Base-by-base conservation (phyloP, 2,113 vertebrate genomes). In the Piprites chloris region DNA sequence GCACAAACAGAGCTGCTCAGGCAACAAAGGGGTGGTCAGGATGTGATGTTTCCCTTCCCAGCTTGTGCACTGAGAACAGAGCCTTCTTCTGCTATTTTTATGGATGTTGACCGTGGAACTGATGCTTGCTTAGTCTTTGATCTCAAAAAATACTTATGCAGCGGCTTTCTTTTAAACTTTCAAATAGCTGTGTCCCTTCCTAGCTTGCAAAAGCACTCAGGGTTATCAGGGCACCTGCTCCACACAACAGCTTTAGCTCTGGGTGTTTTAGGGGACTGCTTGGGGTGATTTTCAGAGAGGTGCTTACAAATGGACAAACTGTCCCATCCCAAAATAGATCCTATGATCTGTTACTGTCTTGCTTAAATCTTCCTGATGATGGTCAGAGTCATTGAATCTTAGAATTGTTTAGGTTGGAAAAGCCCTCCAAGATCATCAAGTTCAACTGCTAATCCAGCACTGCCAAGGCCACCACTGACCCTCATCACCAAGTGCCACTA, bases 41-140 rank as follows among this genome's bases (percentile, higher is more conserved):
- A 73, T 33, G 37, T 41, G 81, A 15, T 0, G 3, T 44, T 87
- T 52, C 41, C 3, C 0, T 18, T 56, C 69, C 81, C 80, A 13
- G 26, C 35, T 71, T 42, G 1, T 9, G 5, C 22, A 27, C 22
- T 1, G 0, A 52, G 26, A 14, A 1, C 69, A 5, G 66, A 15
- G 58, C 58, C 44, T 44, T 53, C 75, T 67, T 47, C 61, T 72
- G 42, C 42, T 74, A 0, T 49, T 94, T 95, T 96, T 87, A 91
- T 79, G 23, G 79, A 8, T 79, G 58, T n/a, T 89, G 87, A 28
- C 53, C 58, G 66, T 28, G 66, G 87, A 72, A 33, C 17, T 28
- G 74, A 24, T 89, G 78, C 53, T 66, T 68, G 33, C 35, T 86
- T 26, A 11, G 55, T 21, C 44, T 89, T 87, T 55, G 67, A 59